Percentiles rank a stretch among this genome's conserved stretches.
Evolutionary conservation across 1,140 invertebrate species (phyloP).

Genomic region (Scaptomyza pallida): DNA sequence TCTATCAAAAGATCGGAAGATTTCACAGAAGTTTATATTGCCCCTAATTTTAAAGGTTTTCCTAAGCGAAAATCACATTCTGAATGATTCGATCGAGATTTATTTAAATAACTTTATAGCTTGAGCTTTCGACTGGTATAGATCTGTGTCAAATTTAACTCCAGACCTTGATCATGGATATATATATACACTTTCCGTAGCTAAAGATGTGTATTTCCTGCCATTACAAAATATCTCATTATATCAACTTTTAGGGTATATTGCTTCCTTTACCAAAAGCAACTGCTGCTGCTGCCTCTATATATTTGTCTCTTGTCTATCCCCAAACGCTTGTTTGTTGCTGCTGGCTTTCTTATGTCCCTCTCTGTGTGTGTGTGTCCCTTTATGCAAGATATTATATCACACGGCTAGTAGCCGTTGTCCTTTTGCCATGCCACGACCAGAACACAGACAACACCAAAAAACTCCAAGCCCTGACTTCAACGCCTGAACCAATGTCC

Average conservation of each 20-base stretch:
- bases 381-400: conserved; percentile 81
- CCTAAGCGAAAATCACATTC: too few relatives aligned
- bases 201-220: too few relatives aligned
- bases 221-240: too few relatives aligned
- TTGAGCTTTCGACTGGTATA: too few relatives aligned
- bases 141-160: too few relatives aligned
- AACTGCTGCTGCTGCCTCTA: conserved; percentile 9
- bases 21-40: too few relatives aligned
- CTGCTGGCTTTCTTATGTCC: conserved; percentile 78
- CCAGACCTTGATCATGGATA: too few relatives aligned
- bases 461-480: neutral
- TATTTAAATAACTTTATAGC: too few relatives aligned
- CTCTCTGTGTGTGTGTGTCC: conserved; percentile 41
- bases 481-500: conserved; percentile 20
- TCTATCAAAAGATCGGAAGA: too few relatives aligned
- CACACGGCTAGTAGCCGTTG: conserved; percentile 66
- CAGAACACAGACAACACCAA: neutral
- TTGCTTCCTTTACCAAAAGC: neutral
- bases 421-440: conserved; percentile 43
- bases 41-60: too few relatives aligned
- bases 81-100: too few relatives aligned
- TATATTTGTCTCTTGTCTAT: conserved; percentile 41
- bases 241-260: neutral
- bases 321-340: conserved; percentile 79
- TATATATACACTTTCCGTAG: too few relatives aligned